Evolutionary conservation across 2,797 vertebrate genomes (phyloP).

Genomic region (Syngnathus acus): DNA sequence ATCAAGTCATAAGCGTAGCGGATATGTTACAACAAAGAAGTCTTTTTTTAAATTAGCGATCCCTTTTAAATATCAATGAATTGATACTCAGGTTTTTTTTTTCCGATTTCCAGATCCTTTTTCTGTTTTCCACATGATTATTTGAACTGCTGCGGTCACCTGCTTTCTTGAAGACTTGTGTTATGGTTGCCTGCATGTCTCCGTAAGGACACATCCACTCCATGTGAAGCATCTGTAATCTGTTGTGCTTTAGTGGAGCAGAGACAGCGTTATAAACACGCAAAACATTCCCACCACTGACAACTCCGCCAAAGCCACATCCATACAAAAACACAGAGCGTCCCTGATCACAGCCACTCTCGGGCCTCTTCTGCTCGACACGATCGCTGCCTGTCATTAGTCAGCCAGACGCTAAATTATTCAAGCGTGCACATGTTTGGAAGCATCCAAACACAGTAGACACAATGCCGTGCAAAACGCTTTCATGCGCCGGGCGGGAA

Average conservation of each 20-base stretch:
- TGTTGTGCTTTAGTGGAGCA: slow-evolving; percentile 27
- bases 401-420: slow-evolving; percentile 73
- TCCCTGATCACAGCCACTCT: slow-evolving; percentile 71
- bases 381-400: slow-evolving; percentile 77
- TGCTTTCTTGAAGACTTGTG: not conserved
- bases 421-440: slow-evolving; percentile 74
- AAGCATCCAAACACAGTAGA: slow-evolving; percentile 72
- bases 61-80: not conserved
- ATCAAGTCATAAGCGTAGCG: slow-evolving; percentile 15
- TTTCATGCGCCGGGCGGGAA: slow-evolving; percentile 64
- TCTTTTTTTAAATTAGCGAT: slow-evolving; percentile 9
- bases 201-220: slow-evolving; percentile 31
- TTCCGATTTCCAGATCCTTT: not conserved
- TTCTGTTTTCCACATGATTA: not conserved
- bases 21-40: slow-evolving; percentile 14
- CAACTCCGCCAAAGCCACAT: slow-evolving; percentile 34
- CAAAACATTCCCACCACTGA: slow-evolving; percentile 32
- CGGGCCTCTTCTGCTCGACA: slow-evolving; percentile 67
- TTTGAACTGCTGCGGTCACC: not conserved
- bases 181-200: not conserved
- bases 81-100: not conserved
- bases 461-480: slow-evolving; percentile 65
- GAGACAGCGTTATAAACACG: slow-evolving; percentile 39
- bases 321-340: slow-evolving; percentile 26
- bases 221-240: slow-evolving; percentile 42